Conservation (phyloP, 2,797 vertebrate species). For the Gadopsis bispinosus region DNA sequence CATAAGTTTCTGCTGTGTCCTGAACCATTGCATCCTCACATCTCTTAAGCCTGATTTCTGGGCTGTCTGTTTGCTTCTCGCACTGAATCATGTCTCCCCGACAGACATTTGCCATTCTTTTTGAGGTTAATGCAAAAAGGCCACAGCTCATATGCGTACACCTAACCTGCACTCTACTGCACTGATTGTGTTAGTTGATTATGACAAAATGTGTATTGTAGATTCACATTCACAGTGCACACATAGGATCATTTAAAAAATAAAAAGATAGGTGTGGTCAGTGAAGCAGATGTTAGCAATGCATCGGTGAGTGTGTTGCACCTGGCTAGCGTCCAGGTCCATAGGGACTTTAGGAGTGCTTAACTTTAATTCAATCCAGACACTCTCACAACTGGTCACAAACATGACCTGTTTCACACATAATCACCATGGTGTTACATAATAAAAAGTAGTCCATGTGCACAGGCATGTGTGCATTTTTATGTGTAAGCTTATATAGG, state of each 20-base stretch:
- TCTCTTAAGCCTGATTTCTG: constrained; percentile 44
- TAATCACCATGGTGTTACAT: constrained; percentile 18
- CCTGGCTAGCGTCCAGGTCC: constrained; percentile 41
- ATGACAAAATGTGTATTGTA: constrained; percentile 38
- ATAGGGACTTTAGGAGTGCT: constrained; percentile 42
- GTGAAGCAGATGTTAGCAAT: constrained; percentile 63
- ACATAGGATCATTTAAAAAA: constrained; percentile 13
- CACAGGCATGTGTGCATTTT: constrained; percentile 25
- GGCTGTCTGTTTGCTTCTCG: constrained; percentile 21
- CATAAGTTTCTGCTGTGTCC: constrained; percentile 28
- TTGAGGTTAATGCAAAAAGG: constrained; percentile 23
- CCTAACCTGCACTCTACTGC: background rate
- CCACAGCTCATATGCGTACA: background rate
- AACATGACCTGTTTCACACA: constrained; percentile 58
- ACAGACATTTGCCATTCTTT: constrained; percentile 23
- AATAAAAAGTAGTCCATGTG: background rate
- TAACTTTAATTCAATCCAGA: constrained; percentile 60
- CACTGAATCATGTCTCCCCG: constrained; percentile 15
- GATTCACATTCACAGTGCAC: constrained; percentile 1
- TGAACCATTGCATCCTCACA: constrained; percentile 34
- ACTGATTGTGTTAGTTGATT: background rate
- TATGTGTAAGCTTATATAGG: constrained; percentile 31
- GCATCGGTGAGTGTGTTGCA: constrained; percentile 41
- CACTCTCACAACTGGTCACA: constrained; percentile 49
- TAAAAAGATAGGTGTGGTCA: constrained; percentile 54